Evolutionary conservation across 2,888 invertebrate genomes (phyloP), one percentile per base, ranked within the genome.

Genomic region (Thymelicus sylvestris): DNA sequence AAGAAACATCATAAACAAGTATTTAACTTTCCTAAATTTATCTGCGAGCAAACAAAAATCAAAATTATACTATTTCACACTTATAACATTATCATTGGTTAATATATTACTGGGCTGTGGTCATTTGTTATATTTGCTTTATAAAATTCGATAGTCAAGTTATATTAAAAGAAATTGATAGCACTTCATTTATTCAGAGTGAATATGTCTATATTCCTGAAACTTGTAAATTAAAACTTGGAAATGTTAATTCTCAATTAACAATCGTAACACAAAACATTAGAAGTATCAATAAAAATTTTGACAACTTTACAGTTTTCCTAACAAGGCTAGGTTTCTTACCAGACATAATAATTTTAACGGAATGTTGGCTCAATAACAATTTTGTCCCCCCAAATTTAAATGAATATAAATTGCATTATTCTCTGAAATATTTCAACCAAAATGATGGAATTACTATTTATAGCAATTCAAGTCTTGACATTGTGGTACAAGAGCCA

Each of bases 201-300:
- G 39, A 39, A 39, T 39, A 39, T 39, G 39, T 39, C 7, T 39
- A 39, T 39, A 39, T 39, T 39, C 39, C 39, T 39, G 39, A 39
- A 39, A 39, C 7, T 39, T 39, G 39, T 3, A 39, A 39, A 39
- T 39, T 39, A 39, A 39, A 39, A 39, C 39, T 39, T 7, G 39
- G 39, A 7, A 39, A 6, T 7, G 6, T 7, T 6, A 39, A 39
- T 39, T 39, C 39, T 7, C 24, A 60, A 60, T 15, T 60, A 13
- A 60, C 39, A 13, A n/a, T 60, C 13, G 7, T 60, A 7, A 60
- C 59, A 39, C 38, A 60, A 60, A 63, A 63, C 41, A 63, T 63
- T 12, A 6, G 63, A 6, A 63, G 63, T 31, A 31, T 63, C 6
- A 63, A 31, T 6, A 63, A 63, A 47, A 63, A 63, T 31, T 63